These are phyloP conservation scores for Prunella fulvescens DNA, from an alignment of 2,113 vertebrate species.

Conservation along the genomic window DNA sequence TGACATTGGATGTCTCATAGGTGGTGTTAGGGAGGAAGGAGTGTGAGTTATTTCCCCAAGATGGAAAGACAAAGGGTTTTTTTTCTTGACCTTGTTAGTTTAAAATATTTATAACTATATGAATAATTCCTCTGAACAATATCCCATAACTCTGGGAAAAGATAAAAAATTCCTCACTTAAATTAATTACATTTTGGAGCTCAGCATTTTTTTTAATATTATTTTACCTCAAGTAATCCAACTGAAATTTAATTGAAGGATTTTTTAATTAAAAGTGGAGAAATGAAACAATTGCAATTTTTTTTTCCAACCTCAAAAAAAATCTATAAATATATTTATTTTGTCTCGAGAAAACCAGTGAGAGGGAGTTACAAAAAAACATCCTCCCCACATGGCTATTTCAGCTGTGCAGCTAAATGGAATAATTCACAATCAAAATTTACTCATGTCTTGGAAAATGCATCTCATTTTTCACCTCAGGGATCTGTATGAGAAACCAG, in stretches of 20 bases:
- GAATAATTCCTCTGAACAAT: conserved; percentile 11
- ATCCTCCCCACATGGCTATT: neutral
- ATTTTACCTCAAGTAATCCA: neutral
- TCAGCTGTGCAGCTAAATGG: neutral
- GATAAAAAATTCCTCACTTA: neutral
- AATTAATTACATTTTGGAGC: conserved; percentile 23
- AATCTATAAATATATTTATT: neutral
- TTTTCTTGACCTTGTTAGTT: neutral
- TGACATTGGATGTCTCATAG: neutral
- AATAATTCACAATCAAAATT: conserved; percentile 19
- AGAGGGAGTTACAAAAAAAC: neutral
- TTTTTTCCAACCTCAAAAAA: neutral
- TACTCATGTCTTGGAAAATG: conserved; percentile 43
- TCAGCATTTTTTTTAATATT: neutral
- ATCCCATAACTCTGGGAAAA: neutral
- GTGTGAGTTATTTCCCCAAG: neutral
- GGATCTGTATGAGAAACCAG: neutral
- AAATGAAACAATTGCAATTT: neutral
- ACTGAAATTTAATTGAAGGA: neutral
- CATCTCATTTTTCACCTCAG: conserved; percentile 50
- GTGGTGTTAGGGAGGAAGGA: neutral
- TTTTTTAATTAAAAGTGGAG: conserved; percentile 20
- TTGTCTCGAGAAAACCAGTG: neutral
- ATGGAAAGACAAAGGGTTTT: neutral
- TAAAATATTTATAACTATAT: neutral